A percentile compares a stretch with the other conserved stretches of the same genome.
Conservation (phyloP, 2,797 vertebrate species). For the Hozukius guyotensis region DNA sequence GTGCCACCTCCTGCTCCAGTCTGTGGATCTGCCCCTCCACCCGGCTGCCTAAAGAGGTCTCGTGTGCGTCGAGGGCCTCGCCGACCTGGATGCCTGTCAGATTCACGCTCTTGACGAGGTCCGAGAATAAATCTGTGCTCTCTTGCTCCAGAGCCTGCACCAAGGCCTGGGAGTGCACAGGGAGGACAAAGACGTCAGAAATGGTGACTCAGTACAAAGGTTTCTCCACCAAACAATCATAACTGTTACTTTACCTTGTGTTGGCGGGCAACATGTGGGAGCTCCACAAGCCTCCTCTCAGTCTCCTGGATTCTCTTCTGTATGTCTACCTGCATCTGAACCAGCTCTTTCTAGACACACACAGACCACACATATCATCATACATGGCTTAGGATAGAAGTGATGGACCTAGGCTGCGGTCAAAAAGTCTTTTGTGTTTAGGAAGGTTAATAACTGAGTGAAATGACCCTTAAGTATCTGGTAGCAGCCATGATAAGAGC, state of each 20-base stretch:
- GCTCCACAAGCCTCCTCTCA: slow-evolving; percentile 47
- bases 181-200: background rate
- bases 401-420: no score
- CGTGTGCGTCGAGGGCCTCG: slow-evolving; percentile 68
- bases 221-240: background rate
- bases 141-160: slow-evolving; percentile 76
- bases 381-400: background rate
- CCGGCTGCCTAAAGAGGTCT: slow-evolving; percentile 57
- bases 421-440: no score
- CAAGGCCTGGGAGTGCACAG: slow-evolving; percentile 54
- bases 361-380: background rate
- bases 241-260: slow-evolving; percentile 54
- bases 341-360: slow-evolving; percentile 67
- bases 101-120: slow-evolving; percentile 63
- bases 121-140: slow-evolving; percentile 66
- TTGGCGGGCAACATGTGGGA: slow-evolving; percentile 63
- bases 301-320: slow-evolving; percentile 59
- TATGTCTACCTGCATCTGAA: slow-evolving; percentile 66
- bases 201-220: background rate
- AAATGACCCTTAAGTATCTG: no score
- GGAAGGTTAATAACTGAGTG: no score
- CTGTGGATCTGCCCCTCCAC: slow-evolving; percentile 66
- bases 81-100: slow-evolving; percentile 61
- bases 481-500: no score
- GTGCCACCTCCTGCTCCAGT: slow-evolving; percentile 76